Evolutionary conservation across 35 echinoderm and acorn worm genomes (phyloP).

Genomic region (Apostichopus californicus): DNA sequence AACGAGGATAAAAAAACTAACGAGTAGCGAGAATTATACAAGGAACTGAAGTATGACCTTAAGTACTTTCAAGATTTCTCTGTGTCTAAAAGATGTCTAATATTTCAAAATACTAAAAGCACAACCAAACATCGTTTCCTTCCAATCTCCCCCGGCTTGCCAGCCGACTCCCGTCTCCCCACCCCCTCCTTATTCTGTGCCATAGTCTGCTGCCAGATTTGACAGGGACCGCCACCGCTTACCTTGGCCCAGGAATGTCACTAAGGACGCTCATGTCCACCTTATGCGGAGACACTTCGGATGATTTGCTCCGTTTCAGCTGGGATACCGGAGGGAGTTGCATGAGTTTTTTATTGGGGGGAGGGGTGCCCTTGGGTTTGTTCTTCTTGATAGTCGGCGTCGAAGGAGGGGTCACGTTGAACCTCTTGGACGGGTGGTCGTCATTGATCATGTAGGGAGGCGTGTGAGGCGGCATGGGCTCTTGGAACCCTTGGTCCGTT

Average conservation of each 20-base stretch:
- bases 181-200: too few relatives aligned
- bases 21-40: too few relatives aligned
- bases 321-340: neutral
- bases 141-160: too few relatives aligned
- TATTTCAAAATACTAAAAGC: too few relatives aligned
- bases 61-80: too few relatives aligned
- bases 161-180: too few relatives aligned
- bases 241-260: neutral
- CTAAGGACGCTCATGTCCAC: conserved; percentile 38
- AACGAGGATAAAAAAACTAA: too few relatives aligned
- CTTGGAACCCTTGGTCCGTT: conserved; percentile 37
- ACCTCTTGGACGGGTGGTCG: conserved; percentile 42
- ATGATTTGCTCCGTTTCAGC: conserved; percentile 49
- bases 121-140: too few relatives aligned
- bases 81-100: too few relatives aligned
- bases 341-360: conserved; percentile 75
- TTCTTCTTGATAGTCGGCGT: conserved; percentile 73
- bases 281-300: conserved; percentile 47
- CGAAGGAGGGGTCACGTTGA: conserved; percentile 68
- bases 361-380: conserved; percentile 75
- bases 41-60: too few relatives aligned
- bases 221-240: neutral
- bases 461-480: conserved; percentile 41
- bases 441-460: conserved; percentile 64
- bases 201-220: too few relatives aligned